Conservation (phyloP, 2,888 invertebrate genomes). For the Philaethria dido region DNA sequence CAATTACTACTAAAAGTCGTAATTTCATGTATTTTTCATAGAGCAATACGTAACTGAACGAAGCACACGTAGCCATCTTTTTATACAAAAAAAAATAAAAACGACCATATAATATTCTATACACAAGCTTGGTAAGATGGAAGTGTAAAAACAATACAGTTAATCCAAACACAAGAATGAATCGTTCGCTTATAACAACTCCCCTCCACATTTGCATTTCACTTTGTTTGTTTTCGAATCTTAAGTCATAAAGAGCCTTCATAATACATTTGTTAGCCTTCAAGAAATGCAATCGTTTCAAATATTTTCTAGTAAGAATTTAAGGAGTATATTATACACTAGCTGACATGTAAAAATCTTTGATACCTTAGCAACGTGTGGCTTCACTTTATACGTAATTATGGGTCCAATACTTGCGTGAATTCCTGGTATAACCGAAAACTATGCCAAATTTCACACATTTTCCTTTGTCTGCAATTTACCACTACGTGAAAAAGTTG, state of each 20-base stretch:
- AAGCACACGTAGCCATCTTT: slow-evolving; percentile 1
- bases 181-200: slow-evolving; percentile 42
- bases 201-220: slow-evolving; percentile 41
- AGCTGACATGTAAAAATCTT: no score
- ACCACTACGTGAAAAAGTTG: no score
- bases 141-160: slow-evolving; percentile 44
- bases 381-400: no score
- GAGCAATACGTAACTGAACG: no score
- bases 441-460: no score
- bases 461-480: no score
- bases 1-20: no score
- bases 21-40: no score
- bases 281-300: neutral
- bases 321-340: no score
- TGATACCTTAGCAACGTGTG: no score
- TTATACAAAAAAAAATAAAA: slow-evolving; percentile 24
- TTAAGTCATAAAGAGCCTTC: slow-evolving; percentile 32
- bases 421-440: no score
- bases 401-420: no score
- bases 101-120: slow-evolving; percentile 8
- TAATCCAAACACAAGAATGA: slow-evolving; percentile 44
- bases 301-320: neutral
- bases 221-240: slow-evolving; percentile 38
- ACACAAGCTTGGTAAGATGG: slow-evolving; percentile 32
- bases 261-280: slow-evolving; percentile 16